These are phyloP conservation scores for Ephydatia muelleri DNA, from an alignment of 37 sponge, comb jelly and placozoan species.

Conservation along the genomic window DNA sequence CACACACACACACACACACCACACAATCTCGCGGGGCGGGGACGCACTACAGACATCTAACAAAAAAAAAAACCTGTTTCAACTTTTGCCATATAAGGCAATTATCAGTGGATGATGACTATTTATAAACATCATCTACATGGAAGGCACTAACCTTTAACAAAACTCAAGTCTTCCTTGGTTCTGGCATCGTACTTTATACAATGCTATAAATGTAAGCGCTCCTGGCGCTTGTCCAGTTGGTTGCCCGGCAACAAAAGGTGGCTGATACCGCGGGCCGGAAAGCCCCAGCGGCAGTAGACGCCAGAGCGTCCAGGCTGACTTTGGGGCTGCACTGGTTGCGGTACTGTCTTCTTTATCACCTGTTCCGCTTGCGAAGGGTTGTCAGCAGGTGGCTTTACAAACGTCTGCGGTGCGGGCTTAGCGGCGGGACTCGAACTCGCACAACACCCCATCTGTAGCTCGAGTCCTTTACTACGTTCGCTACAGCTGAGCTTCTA, in stretches of 20 bases:
- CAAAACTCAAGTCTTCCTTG: slow-evolving; percentile 83
- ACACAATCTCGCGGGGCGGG: not conserved
- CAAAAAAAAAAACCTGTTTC: not conserved
- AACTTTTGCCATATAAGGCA: not conserved
- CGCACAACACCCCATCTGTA: slow-evolving; percentile 1
- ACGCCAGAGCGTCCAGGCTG: not conserved
- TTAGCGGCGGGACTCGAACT: not conserved
- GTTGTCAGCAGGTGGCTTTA: not conserved
- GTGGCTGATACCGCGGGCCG: not conserved
- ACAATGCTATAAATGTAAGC: slow-evolving; percentile 73
- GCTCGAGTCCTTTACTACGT: not conserved
- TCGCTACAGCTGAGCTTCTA: not conserved
- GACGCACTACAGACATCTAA: not conserved
- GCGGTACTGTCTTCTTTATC: not conserved
- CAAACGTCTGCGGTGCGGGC: not conserved
- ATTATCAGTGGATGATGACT: not conserved
- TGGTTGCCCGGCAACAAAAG: slow-evolving; percentile 6
- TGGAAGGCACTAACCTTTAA: slow-evolving; percentile 53
- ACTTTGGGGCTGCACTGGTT: not conserved
- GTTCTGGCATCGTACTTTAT: slow-evolving; percentile 93
- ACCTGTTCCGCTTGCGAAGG: not conserved
- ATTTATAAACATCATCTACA: not conserved
- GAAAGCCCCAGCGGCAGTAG: not conserved
- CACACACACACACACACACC: not conserved
- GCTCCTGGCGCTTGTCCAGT: slow-evolving; percentile 17